Evolutionary conservation across 2,888 invertebrate species (phyloP).

Genomic region (Leptopilina drosophilae): DNA sequence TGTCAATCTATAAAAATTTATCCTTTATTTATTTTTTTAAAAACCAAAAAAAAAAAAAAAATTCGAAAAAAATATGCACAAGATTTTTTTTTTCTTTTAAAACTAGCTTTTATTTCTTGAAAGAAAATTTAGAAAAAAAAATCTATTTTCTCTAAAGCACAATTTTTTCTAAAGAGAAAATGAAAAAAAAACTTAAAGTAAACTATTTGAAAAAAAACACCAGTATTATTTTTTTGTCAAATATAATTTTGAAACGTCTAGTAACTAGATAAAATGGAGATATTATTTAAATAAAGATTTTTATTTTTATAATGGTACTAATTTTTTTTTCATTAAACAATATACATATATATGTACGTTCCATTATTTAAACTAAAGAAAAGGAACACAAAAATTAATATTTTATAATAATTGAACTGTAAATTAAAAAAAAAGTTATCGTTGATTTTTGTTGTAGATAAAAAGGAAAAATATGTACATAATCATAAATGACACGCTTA

Average conservation of each 20-base stretch:
- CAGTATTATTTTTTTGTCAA: constrained; percentile 31
- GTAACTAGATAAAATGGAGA: constrained; percentile 5
- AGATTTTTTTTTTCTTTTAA: not conserved
- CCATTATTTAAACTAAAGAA: constrained; percentile 5
- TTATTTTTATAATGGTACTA: constrained; percentile 31
- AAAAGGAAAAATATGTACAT: constrained; percentile 25
- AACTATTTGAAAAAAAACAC: not conserved
- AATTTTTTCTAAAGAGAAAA: constrained; percentile 31
- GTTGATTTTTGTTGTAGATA: not conserved
- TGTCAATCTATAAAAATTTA: constrained; percentile 69
- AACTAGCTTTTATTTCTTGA: not conserved
- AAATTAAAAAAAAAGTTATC: not conserved
- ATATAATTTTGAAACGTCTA: constrained; percentile 16
- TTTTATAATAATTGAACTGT: constrained; percentile 15
- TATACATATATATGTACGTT: constrained; percentile 4
- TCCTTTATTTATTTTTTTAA: not conserved
- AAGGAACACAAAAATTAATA: not conserved
- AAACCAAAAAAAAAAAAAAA: not conserved
- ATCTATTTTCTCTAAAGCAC: constrained; percentile 40
- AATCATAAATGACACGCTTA: constrained; percentile 23
- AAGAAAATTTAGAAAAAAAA: constrained; percentile 11
- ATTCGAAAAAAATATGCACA: not conserved
- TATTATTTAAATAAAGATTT: constrained; percentile 29
- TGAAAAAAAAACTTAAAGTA: not conserved
- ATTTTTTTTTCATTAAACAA: constrained; percentile 1